Percentiles rank a stretch among this genome's conserved stretches.
Evolutionary conservation across 2,888 invertebrate species (phyloP).

Genomic region (Torymus aiolomorphi): DNA sequence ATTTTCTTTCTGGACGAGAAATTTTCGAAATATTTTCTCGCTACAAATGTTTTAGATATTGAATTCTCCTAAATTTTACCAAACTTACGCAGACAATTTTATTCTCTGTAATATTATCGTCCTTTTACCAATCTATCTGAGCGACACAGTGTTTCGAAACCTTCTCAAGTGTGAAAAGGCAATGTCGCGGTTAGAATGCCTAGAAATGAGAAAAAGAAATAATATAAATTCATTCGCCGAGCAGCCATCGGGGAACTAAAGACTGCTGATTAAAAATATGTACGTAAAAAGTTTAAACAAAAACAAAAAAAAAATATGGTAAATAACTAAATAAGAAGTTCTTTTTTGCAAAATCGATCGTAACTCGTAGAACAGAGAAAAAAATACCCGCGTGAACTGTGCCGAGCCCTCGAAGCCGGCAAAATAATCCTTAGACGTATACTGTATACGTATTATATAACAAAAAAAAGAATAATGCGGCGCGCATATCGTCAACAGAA

Average conservation of each 20-base stretch:
- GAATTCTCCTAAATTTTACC: background rate
- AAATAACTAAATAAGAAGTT: slow-evolving; percentile 32
- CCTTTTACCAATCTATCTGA: background rate
- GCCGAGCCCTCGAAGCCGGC: slow-evolving; percentile 18
- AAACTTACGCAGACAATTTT: background rate
- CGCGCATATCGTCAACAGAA: slow-evolving; percentile 37
- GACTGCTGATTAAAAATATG: slow-evolving; percentile 53
- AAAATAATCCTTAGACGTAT: slow-evolving; percentile 43
- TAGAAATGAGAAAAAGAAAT: slow-evolving; percentile 22
- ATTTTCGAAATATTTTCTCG: background rate
- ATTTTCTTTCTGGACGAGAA: background rate
- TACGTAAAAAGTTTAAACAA: slow-evolving; percentile 40
- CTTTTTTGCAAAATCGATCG: slow-evolving; percentile 44
- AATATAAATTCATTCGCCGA: slow-evolving; percentile 47
- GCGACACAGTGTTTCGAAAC: background rate
- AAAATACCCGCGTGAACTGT: slow-evolving; percentile 17
- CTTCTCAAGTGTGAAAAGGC: background rate
- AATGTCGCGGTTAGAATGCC: slow-evolving; percentile 6
- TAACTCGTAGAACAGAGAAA: slow-evolving; percentile 31
- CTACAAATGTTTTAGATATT: background rate
- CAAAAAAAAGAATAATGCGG: slow-evolving; percentile 9
- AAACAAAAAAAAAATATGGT: slow-evolving; percentile 19
- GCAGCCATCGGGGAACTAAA: slow-evolving; percentile 57
- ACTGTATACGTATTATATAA: background rate
- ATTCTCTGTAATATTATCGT: background rate